Percentiles rank a stretch among this genome's conserved stretches.
phyloP scores from a whole-genome alignment of 1,140 invertebrate species.

The Nautilus pompilius region DNA sequence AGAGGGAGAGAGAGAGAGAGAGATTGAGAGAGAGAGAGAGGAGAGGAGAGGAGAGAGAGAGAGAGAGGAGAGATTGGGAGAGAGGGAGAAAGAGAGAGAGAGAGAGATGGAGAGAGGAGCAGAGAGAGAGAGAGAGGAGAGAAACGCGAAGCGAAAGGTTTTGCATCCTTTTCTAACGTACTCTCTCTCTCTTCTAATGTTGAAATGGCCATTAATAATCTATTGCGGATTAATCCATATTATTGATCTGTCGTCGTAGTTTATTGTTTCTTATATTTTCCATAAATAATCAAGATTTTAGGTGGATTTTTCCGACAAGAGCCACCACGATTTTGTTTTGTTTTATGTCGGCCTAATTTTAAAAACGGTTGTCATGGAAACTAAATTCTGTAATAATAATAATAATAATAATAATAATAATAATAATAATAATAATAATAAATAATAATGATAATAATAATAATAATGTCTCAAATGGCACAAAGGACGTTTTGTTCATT shows the following conservation, averaged over 20 bases:
- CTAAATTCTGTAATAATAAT: no score
- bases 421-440: no score
- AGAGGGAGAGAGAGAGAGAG: neutral
- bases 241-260: neutral
- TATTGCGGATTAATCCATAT: neutral
- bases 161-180: neutral
- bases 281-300: neutral
- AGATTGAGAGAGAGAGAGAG: neutral
- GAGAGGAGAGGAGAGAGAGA: neutral
- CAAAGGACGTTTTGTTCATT: no score
- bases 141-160: neutral
- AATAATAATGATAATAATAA: no score
- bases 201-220: neutral
- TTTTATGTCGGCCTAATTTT: no score
- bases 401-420: no score
- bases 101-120: neutral
- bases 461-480: no score
- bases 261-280: neutral
- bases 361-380: no score
- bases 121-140: neutral
- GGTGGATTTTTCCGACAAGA: neutral
- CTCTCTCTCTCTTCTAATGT: no score
- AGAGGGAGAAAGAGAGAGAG: neutral
- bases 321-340: no score
- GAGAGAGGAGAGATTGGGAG: neutral